These are phyloP conservation scores for Nephrotoma appendiculata DNA, from an alignment of 2,888 invertebrate species.

Conservation along the genomic window DNA sequence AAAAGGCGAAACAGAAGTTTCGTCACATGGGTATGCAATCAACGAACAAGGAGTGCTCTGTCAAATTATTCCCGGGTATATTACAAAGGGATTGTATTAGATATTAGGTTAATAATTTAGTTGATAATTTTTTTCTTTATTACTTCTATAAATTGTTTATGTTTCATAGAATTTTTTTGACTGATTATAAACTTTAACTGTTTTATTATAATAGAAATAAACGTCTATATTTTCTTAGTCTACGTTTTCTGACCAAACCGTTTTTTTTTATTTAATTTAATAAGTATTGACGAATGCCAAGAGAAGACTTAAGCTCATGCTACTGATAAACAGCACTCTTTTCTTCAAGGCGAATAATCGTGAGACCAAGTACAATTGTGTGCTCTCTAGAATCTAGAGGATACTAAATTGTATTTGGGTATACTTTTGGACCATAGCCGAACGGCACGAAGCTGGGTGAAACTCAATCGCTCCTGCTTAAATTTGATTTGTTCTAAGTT, in stretches of 20 bases:
- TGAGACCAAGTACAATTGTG: too few relatives aligned
- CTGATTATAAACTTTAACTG: background rate
- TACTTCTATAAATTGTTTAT: background rate
- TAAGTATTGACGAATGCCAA: too few relatives aligned
- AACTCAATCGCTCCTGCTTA: too few relatives aligned
- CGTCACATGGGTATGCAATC: conserved; percentile 1
- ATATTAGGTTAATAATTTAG: background rate
- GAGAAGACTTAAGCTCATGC: too few relatives aligned
- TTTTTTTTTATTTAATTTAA: background rate
- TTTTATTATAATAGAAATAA: background rate
- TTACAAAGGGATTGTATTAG: background rate
- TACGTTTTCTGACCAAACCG: background rate
- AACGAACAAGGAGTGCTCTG: background rate
- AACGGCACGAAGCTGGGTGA: too few relatives aligned
- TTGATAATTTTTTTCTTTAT: background rate
- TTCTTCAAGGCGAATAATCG: too few relatives aligned
- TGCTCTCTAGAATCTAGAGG: too few relatives aligned
- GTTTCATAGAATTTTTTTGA: background rate
- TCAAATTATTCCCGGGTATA: background rate
- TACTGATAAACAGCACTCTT: too few relatives aligned
- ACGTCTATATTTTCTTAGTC: background rate
- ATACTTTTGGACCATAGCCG: too few relatives aligned
- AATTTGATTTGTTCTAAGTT: too few relatives aligned
- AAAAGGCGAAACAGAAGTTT: background rate
- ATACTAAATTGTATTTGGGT: too few relatives aligned